These are phyloP conservation scores for Lordiphosa mommai DNA, from an alignment of 1,140 invertebrate species.

Conservation along the genomic window DNA sequence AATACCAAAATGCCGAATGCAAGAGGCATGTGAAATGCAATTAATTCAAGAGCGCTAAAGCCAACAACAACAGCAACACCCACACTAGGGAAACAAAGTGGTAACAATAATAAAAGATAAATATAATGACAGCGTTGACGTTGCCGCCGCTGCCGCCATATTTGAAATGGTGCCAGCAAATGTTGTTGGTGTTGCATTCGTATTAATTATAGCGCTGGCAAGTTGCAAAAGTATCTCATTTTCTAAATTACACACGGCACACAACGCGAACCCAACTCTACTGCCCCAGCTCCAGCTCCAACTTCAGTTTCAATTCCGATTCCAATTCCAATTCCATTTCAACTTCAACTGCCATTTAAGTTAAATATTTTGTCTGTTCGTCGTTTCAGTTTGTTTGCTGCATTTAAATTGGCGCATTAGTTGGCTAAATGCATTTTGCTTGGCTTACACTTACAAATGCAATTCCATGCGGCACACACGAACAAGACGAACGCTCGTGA, in stretches of 20 bases:
- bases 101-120: constrained; percentile 59
- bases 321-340: constrained; percentile 55
- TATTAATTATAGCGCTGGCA: constrained; percentile 64
- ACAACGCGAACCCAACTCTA: constrained; percentile 15
- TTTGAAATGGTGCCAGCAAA: constrained; percentile 62
- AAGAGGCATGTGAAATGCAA: constrained; percentile 67
- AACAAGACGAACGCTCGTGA: constrained; percentile 52
- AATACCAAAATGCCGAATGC: constrained; percentile 47
- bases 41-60: constrained; percentile 60
- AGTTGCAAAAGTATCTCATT: constrained; percentile 74
- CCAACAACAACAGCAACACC: constrained; percentile 16
- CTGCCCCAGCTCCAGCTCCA: background rate
- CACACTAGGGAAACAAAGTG: constrained; percentile 42
- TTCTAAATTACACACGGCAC: constrained; percentile 57
- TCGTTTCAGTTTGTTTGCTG: constrained; percentile 29
- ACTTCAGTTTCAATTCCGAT: constrained; percentile 19
- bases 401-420: constrained; percentile 72
- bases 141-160: constrained; percentile 57
- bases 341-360: constrained; percentile 61
- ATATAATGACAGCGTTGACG: constrained; percentile 68
- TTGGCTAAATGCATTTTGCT: constrained; percentile 62
- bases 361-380: constrained; percentile 70
- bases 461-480: constrained; percentile 2
- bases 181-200: constrained; percentile 40
- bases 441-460: constrained; percentile 36